phyloP scores from a whole-genome alignment of 2,888 invertebrate genomes.

The Nomada flava region DNA sequence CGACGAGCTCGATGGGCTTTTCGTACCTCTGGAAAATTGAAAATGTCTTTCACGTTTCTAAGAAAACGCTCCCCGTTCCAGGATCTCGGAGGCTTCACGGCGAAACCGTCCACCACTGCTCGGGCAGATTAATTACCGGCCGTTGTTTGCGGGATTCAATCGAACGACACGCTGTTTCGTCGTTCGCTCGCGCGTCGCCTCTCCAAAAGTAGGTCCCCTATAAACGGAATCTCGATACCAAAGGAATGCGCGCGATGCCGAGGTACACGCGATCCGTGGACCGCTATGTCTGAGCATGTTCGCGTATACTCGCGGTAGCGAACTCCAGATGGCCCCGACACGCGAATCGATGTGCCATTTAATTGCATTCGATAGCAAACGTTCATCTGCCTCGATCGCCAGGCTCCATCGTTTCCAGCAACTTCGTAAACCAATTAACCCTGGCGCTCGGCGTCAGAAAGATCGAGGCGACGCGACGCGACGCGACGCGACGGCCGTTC shows the following conservation, averaged over 20 bases:
- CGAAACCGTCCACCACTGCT: background rate
- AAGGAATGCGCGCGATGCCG: conserved; percentile 81
- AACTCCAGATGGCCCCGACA: conserved; percentile 50
- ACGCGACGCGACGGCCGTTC: too few relatives aligned
- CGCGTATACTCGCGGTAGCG: background rate
- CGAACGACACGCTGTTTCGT: conserved; percentile 27
- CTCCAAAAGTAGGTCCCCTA: conserved; percentile 41
- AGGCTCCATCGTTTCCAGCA: background rate
- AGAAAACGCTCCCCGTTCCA: background rate
- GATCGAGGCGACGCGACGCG: too few relatives aligned
- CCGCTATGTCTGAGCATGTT: conserved; percentile 43
- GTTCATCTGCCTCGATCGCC: background rate
- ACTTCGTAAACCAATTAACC: background rate
- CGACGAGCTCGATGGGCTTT: conserved; percentile 5
- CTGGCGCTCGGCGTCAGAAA: too few relatives aligned
- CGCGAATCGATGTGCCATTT: conserved; percentile 47
- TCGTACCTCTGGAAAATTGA: conserved; percentile 20
- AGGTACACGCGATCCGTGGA: conserved; percentile 36
- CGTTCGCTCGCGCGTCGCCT: background rate
- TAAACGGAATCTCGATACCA: conserved; percentile 85
- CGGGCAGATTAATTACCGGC: too few relatives aligned
- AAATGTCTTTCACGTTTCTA: background rate
- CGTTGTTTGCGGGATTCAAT: conserved; percentile 35
- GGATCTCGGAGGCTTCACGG: background rate
- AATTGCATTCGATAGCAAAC: conserved; percentile 35